These are phyloP conservation scores for Steatocranus sp. DNA, from an alignment of 2,797 vertebrate species.

Conservation along the genomic window DNA sequence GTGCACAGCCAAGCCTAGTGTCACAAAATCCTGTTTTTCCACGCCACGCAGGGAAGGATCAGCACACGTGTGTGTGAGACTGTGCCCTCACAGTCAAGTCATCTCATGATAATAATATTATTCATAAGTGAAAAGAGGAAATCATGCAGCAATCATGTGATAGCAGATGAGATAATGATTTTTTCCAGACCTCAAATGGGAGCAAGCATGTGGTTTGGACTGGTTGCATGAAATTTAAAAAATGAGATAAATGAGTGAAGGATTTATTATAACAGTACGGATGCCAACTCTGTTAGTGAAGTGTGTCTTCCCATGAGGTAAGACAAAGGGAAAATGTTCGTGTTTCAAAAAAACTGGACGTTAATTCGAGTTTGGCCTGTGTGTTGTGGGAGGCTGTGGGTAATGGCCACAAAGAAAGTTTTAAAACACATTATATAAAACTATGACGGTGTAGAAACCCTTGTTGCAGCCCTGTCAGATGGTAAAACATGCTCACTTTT, in stretches of 20 bases:
- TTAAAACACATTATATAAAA: background rate
- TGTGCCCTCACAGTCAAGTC: background rate
- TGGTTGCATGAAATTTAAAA: background rate
- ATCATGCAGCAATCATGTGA: background rate
- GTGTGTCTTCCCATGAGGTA: background rate
- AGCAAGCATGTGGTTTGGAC: background rate
- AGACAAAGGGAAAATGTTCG: background rate
- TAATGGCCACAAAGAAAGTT: background rate
- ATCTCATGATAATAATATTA: conserved; percentile 14
- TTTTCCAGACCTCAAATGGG: background rate
- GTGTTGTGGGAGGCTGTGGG: background rate
- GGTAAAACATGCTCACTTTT: background rate
- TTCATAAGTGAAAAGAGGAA: conserved; percentile 1
- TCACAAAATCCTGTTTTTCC: conserved; percentile 29
- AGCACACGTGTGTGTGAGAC: background rate
- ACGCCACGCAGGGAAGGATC: background rate
- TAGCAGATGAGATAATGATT: background rate
- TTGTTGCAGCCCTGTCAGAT: background rate
- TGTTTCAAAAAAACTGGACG: background rate
- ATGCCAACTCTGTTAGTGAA: background rate
- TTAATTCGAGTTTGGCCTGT: background rate
- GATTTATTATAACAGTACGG: background rate
- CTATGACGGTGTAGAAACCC: background rate
- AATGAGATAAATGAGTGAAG: background rate
- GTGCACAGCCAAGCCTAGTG: conserved; percentile 2